Evolutionary conservation across 2,888 invertebrate species (phyloP).

Genomic region (Zaprionus lineosus): DNA sequence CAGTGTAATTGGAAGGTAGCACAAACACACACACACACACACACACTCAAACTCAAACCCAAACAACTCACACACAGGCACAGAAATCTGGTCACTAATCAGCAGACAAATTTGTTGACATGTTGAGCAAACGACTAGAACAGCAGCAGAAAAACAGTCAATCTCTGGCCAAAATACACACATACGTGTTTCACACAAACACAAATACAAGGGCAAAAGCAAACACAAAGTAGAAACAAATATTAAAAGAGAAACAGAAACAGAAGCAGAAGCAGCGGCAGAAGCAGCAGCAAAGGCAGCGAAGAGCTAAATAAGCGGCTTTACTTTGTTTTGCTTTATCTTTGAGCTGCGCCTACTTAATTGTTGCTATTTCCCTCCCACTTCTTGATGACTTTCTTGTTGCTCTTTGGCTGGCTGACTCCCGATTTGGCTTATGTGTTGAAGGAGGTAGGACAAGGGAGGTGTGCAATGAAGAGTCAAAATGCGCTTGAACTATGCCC

Average conservation of each 20-base stretch:
- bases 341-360: conserved; percentile 40
- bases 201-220: neutral
- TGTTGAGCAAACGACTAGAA: conserved; percentile 39
- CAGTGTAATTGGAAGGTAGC: conserved; percentile 26
- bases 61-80: too few species aligned
- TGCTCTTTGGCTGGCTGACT: conserved; percentile 12
- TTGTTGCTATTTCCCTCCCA: too few species aligned
- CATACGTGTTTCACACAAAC: conserved; percentile 4
- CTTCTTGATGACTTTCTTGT: conserved; percentile 10
- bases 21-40: conserved; percentile 8
- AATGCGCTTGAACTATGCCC: conserved; percentile 13
- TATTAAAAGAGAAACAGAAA: conserved; percentile 8
- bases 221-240: conserved; percentile 17
- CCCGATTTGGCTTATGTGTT: neutral
- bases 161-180: conserved; percentile 4
- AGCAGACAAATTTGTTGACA: conserved; percentile 64
- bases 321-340: conserved; percentile 22
- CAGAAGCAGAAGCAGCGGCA: conserved; percentile 18
- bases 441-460: neutral
- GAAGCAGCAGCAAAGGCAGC: conserved; percentile 25
- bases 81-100: conserved; percentile 11
- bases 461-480: conserved; percentile 16
- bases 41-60: conserved; percentile 1
- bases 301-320: conserved; percentile 5
- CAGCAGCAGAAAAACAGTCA: conserved; percentile 15